phyloP scores from a whole-genome alignment of 2,797 vertebrate genomes.

The Myripristis jacobus region DNA sequence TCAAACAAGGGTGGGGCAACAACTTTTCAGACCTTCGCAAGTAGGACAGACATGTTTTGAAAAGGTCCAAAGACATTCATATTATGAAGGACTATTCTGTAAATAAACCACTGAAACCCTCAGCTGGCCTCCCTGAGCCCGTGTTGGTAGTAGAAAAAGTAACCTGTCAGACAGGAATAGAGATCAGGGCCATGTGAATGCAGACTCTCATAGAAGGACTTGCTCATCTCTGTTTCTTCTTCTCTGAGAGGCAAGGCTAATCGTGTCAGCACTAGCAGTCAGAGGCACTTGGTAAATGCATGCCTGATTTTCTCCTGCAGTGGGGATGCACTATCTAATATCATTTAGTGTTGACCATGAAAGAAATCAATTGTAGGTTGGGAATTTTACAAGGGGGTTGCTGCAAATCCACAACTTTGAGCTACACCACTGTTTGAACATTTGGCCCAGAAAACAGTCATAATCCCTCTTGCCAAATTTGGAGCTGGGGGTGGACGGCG shows the following conservation, averaged over 20 bases:
- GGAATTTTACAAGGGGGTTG: conserved; percentile 7
- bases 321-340: conserved; percentile 9
- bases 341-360: neutral
- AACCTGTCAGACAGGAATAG: conserved; percentile 43
- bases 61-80: conserved; percentile 38
- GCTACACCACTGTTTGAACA: neutral
- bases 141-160: conserved; percentile 22
- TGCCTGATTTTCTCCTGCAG: conserved; percentile 20
- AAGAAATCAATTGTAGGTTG: conserved; percentile 3
- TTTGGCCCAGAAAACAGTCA: neutral
- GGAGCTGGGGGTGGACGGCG: neutral
- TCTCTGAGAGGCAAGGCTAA: conserved; percentile 1
- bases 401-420: conserved; percentile 12
- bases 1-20: conserved; percentile 68
- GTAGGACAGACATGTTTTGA: conserved; percentile 50
- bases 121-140: conserved; percentile 8
- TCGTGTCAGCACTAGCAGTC: conserved; percentile 7
- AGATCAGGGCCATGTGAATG: conserved; percentile 8
- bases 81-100: conserved; percentile 26
- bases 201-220: conserved; percentile 3
- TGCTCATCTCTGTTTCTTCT: conserved; percentile 15
- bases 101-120: conserved; percentile 42
- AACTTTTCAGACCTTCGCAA: conserved; percentile 50
- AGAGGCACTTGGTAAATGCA: conserved; percentile 11
- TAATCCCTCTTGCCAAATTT: neutral